A percentile compares a stretch with the other conserved stretches of the same genome.
phyloP scores from a whole-genome alignment of 1,140 invertebrate genomes.

The Listronotus oregonensis region DNA sequence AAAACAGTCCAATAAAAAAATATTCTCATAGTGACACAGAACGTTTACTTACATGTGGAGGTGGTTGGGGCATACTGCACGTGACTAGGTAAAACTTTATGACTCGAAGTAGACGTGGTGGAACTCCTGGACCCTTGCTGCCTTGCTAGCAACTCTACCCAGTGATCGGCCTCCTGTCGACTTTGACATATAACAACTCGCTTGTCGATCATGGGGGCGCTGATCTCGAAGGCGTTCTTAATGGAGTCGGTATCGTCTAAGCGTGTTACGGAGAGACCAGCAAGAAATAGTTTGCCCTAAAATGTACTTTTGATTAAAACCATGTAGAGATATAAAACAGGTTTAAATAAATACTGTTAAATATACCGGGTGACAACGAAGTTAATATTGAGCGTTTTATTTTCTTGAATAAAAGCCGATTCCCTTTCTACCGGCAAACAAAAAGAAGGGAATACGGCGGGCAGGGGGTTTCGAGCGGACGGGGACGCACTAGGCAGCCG shows the following conservation, averaged over 20 bases:
- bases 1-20: no score
- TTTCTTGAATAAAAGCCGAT: no score
- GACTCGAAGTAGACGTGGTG: slow-evolving; percentile 52
- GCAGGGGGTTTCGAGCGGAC: no score
- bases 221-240: slow-evolving; percentile 92
- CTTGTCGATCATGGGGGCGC: slow-evolving; percentile 87
- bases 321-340: no score
- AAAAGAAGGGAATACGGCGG: no score
- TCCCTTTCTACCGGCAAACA: no score
- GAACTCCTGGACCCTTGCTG: slow-evolving; percentile 55
- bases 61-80: slow-evolving; percentile 57
- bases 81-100: slow-evolving; percentile 53
- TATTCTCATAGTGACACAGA: background rate
- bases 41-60: slow-evolving; percentile 61
- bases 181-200: slow-evolving; percentile 86
- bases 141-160: slow-evolving; percentile 79
- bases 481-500: no score
- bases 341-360: no score
- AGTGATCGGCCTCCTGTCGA: slow-evolving; percentile 81
- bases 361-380: no score
- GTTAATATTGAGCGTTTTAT: no score
- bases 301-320: no score
- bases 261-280: slow-evolving; percentile 78
- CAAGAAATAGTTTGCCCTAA: slow-evolving; percentile 74
- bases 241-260: slow-evolving; percentile 79